A percentile compares a stretch with the other conserved stretches of the same genome.
These are phyloP conservation scores for Trypoxylon attenuatum DNA, from an alignment of 2,888 invertebrate species.

Conservation along the genomic window DNA sequence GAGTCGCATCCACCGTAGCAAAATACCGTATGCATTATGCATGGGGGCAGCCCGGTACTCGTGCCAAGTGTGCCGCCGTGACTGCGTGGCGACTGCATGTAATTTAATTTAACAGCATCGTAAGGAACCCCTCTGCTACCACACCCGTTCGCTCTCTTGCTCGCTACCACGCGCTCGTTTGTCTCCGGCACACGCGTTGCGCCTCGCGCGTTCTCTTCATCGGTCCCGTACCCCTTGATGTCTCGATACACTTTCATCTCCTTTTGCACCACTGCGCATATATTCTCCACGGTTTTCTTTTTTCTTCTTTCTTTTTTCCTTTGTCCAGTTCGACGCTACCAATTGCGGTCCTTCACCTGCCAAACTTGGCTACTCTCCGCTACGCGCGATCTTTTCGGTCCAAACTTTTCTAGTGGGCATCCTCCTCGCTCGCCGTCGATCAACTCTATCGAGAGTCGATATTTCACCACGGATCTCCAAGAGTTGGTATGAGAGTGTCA, in stretches of 20 bases:
- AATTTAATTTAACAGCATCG: slow-evolving; percentile 71
- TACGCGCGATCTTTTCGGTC: too few species aligned
- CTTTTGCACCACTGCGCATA: neutral
- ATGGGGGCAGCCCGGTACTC: slow-evolving; percentile 61
- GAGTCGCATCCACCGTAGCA: slow-evolving; percentile 59
- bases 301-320: too few species aligned
- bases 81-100: slow-evolving; percentile 69
- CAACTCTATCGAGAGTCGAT: neutral
- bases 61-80: slow-evolving; percentile 70
- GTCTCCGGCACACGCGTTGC: slow-evolving; percentile 29
- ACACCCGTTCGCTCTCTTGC: slow-evolving; percentile 31
- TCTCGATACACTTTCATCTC: too few species aligned
- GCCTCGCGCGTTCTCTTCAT: slow-evolving; percentile 1
- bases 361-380: too few species aligned
- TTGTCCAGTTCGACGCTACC: too few species aligned
- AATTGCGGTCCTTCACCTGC: too few species aligned
- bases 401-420: neutral
- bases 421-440: neutral
- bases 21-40: slow-evolving; percentile 72
- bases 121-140: slow-evolving; percentile 59
- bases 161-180: slow-evolving; percentile 35
- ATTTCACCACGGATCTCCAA: neutral
- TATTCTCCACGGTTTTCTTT: too few species aligned
- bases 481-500: too few species aligned
- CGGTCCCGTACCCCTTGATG: neutral